phyloP scores from a whole-genome alignment of 2,113 vertebrate species.

The Calonectris borealis region DNA sequence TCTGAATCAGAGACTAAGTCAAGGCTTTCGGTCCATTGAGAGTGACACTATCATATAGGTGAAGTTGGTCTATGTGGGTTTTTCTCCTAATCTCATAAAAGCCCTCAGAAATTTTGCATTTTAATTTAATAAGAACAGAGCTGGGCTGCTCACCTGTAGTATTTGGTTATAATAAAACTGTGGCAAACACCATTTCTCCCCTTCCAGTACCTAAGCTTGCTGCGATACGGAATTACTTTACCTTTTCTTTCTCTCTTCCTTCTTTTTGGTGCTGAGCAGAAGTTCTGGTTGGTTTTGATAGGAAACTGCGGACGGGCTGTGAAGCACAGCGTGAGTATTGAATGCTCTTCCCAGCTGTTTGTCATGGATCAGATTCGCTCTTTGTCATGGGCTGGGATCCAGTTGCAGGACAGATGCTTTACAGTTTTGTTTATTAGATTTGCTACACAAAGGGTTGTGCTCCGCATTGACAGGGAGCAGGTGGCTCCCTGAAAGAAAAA shows the following conservation, averaged over 20 bases:
- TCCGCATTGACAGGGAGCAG: slow-evolving; percentile 24
- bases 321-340: neutral
- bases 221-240: neutral
- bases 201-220: neutral
- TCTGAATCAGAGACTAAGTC: neutral
- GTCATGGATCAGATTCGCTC: neutral
- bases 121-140: neutral
- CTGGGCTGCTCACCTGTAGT: neutral
- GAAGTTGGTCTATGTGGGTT: neutral
- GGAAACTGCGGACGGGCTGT: neutral
- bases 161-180: neutral
- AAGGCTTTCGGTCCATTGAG: neutral
- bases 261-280: neutral
- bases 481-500: neutral
- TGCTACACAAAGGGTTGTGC: slow-evolving; percentile 10
- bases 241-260: neutral
- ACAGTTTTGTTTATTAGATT: slow-evolving; percentile 42
- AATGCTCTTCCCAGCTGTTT: slow-evolving; percentile 40
- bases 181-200: neutral
- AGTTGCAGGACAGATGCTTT: slow-evolving; percentile 59
- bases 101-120: neutral
- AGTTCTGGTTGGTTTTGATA: neutral
- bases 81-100: neutral
- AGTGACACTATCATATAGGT: neutral
- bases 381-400: slow-evolving; percentile 28